Base-by-base conservation (phyloP, 2,888 invertebrate species). In the Mamestra brassicae region DNA sequence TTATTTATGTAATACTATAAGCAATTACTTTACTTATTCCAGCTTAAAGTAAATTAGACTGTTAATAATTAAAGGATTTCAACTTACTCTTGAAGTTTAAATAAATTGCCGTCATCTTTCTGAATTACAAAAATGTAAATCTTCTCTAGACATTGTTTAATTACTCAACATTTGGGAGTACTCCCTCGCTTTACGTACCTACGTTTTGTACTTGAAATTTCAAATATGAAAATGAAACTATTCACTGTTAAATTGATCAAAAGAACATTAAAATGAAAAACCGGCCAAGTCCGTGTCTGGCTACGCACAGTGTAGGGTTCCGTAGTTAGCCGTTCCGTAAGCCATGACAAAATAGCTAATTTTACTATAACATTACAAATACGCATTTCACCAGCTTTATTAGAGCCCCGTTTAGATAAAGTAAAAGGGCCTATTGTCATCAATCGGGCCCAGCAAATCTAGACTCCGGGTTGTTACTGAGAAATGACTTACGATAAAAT, bases 1-100 rank as follows among this genome's bases (percentile, higher is more conserved):
- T 10, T n/a, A 61, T 10, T 61, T 52, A 26, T 55, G 7, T n/a
- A 13, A 57, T 42, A 7, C 17, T n/a, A 36, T 13, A 45, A 26
- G 26, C 26, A 26, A 26, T 26, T 26, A 26, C 15, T 42, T 34
- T 17, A 42, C 11, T 5, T 6, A 11, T 60, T 17, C 52, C 11
- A 47, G 60, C 38, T 34, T 54, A 10, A 76, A 67, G 34, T 45
- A 61, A 68, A 76, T 76, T 68, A 26, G 17, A 45, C n/a, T 26
- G 42, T 62, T 67, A 75, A 75, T 76, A 76, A 68, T 68, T 68
- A 68, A 68, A 76, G 61, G 36, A 68, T 68, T 76, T 76, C 50
- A 57, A 69, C 34, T 42, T 54, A 78, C 57, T 78, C 61, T 76
- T 62, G 68, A 69, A 76, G 60, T 65, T 78, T 50, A 72, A 65